A percentile compares a stretch with the other conserved stretches of the same genome.
Conservation (phyloP, 1,140 invertebrate species). For the Formica selysi region DNA sequence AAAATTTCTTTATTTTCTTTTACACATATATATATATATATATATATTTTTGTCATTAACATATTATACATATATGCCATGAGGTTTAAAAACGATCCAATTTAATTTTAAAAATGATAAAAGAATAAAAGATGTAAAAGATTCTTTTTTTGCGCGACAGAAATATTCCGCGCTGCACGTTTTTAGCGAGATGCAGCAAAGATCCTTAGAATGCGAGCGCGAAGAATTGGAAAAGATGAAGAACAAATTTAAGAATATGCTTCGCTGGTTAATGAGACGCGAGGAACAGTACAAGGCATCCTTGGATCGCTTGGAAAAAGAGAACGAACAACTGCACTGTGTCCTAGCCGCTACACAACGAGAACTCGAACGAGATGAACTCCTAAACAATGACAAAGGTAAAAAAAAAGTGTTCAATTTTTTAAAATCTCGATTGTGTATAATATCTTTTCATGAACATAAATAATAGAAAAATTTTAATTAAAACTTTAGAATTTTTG, state of each 20-base stretch:
- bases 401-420: background rate
- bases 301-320: slow-evolving; percentile 6
- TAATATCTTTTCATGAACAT: background rate
- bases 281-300: background rate
- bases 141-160: slow-evolving; percentile 36
- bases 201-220: slow-evolving; percentile 42
- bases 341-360: slow-evolving; percentile 18
- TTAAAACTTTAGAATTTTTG: background rate
- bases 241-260: slow-evolving; percentile 28
- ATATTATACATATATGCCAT: background rate
- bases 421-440: slow-evolving; percentile 7
- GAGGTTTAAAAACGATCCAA: too few relatives aligned
- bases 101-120: background rate
- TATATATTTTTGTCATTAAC: background rate
- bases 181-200: slow-evolving; percentile 45
- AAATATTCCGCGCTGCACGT: slow-evolving; percentile 53
- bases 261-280: background rate
- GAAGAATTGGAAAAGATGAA: slow-evolving; percentile 15
- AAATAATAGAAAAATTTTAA: background rate
- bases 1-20: too few relatives aligned
- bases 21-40: too few relatives aligned
- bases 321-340: slow-evolving; percentile 47
- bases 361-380: slow-evolving; percentile 44
- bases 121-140: background rate
- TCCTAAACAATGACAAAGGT: slow-evolving; percentile 45